Conservation (phyloP, 2,113 vertebrate species). For the Tichodroma muraria region DNA sequence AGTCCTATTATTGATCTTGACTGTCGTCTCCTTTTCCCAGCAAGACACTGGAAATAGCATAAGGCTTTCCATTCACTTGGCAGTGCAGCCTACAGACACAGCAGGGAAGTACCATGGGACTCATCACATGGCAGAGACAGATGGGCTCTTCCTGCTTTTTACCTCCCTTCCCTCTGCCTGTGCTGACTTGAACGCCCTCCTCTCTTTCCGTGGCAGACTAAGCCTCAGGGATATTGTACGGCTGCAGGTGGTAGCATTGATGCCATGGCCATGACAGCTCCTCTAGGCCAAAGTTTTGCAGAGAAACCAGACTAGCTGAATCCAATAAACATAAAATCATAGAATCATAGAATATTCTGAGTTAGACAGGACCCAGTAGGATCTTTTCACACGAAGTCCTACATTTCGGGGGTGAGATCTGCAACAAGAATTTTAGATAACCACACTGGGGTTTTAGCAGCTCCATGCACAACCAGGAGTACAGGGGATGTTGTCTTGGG, state of each 20-base stretch:
- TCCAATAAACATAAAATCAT: neutral
- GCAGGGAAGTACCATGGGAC: neutral
- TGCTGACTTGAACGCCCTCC: neutral
- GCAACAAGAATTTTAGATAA: neutral
- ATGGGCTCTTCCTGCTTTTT: neutral
- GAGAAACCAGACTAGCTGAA: neutral
- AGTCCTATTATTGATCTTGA: neutral
- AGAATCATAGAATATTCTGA: neutral
- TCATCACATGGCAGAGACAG: neutral
- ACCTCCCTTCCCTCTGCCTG: neutral
- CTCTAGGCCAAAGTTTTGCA: neutral
- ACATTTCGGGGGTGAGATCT: neutral
- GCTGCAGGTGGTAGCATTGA: neutral
- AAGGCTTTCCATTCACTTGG: neutral
- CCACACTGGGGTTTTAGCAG: neutral
- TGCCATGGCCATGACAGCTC: neutral
- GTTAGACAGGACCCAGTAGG: neutral
- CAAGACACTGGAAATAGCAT: constrained; percentile 21
- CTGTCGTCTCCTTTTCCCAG: constrained; percentile 18
- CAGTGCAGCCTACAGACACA: neutral
- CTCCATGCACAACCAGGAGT: neutral
- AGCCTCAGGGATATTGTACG: neutral
- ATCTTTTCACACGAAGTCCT: neutral
- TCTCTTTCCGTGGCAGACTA: neutral
- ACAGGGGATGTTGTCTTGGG: neutral